Base-by-base conservation (phyloP, 2,113 vertebrate genomes). In the Seriola quinqueradiata region DNA sequence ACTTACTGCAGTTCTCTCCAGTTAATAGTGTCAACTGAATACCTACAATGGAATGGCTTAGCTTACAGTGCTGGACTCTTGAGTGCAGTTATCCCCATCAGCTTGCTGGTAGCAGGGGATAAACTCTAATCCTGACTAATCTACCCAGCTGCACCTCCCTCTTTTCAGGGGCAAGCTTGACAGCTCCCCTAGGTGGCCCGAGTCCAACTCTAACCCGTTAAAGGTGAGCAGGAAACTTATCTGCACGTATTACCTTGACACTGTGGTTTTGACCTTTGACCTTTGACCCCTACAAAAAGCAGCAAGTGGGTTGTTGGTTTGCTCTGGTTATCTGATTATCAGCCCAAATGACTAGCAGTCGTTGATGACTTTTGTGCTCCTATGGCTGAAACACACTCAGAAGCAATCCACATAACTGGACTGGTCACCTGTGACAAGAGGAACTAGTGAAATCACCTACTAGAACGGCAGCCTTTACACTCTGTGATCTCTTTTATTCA, bases 111-210 rank as follows among this genome's bases (percentile, higher is more conserved):
- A 87, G 82, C 71, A 75, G 70, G 50, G 81, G 86, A 92, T 92
- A 74, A 92, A 87, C 66, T 73, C 46, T 92, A 94, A 94, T 90
- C 90, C 83, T 61, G 58, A 85, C 76, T 92, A 93, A 94, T 93
- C 88, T 84, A 77, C 34, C 88, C 72, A 83, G 77, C 58, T 87
- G 89, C 87, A 88, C 86, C 81, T 87, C 87, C 81, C 57, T 60
- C 67, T 67, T 84, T 84, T 76, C 4, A 10, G 34, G 67, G 77
- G 40, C 3, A 19, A 79, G 50, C 23, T n/a, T 76, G 75, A 69
- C 74, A 17, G 34, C 48, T 84, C 50, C 70, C 55, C 40, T 63
- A 44, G 46, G 58, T 80, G 72, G 83, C 42, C 9, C 1, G 10
- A 44, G n/a, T 81, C 64, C 71, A 79, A n/a, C 42, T 83, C 34